These are phyloP conservation scores for Iphiclides podalirius DNA, from an alignment of 2,888 invertebrate genomes.

Conservation along the genomic window DNA sequence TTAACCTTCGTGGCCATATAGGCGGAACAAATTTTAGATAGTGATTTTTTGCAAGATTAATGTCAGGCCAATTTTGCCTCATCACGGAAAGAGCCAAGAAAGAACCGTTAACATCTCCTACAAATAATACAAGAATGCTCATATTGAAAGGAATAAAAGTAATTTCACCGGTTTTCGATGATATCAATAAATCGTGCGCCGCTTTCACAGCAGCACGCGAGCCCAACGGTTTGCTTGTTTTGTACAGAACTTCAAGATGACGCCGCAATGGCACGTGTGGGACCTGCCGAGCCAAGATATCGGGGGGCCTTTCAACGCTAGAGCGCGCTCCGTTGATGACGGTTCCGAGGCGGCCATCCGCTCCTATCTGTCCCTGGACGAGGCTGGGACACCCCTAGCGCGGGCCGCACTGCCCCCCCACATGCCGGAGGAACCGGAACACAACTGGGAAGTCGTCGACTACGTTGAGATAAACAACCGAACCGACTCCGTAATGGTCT, in stretches of 20 bases:
- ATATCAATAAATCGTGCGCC: no score
- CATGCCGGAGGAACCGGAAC: slow-evolving; percentile 72
- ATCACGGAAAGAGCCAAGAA: no score
- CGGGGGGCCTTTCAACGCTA: slow-evolving; percentile 83
- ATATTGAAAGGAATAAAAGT: no score
- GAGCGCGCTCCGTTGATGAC: slow-evolving; percentile 60
- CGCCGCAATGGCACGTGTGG: slow-evolving; percentile 74
- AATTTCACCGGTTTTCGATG: no score
- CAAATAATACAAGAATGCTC: no score
- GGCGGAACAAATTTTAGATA: no score
- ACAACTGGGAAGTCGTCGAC: slow-evolving; percentile 84
- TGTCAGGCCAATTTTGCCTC: no score
- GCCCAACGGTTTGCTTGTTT: neutral
- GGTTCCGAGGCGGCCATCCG: slow-evolving; percentile 78
- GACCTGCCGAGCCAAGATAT: slow-evolving; percentile 77
- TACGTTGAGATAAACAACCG: slow-evolving; percentile 77
- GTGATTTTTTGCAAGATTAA: no score
- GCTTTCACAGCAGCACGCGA: no score
- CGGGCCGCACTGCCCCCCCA: slow-evolving; percentile 77
- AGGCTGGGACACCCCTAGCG: slow-evolving; percentile 80
- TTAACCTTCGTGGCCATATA: no score
- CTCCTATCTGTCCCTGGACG: slow-evolving; percentile 81
- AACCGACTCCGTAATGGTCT: neutral
- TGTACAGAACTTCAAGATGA: slow-evolving; percentile 80
- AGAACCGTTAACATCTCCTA: no score